phyloP scores from a whole-genome alignment of 2,888 invertebrate species.

The Orchesellides sinensis region DNA sequence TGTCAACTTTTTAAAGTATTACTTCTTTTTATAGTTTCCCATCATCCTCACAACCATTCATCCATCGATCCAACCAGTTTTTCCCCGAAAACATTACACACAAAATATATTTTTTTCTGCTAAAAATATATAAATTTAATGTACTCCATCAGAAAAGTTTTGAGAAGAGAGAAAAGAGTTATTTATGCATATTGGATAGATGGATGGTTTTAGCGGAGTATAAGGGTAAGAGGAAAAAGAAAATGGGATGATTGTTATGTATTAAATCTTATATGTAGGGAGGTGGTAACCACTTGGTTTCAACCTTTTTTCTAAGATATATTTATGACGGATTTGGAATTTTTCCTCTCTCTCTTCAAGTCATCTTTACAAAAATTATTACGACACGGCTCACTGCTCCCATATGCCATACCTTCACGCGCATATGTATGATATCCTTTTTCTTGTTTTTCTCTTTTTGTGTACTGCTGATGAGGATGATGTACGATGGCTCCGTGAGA shows the following conservation, averaged over 20 bases:
- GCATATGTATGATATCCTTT: neutral
- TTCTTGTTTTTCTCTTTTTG: neutral
- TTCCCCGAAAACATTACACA: slow-evolving; percentile 7
- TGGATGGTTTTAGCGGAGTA: slow-evolving; percentile 19
- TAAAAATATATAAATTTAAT: slow-evolving; percentile 25
- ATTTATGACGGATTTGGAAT: slow-evolving; percentile 68
- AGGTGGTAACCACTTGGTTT: slow-evolving; percentile 60
- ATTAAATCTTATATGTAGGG: slow-evolving; percentile 62
- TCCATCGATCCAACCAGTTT: slow-evolving; percentile 46
- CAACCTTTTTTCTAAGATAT: slow-evolving; percentile 58
- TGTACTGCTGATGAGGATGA: slow-evolving; percentile 39
- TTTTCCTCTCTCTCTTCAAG: slow-evolving; percentile 54
- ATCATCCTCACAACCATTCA: slow-evolving; percentile 11
- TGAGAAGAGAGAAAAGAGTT: slow-evolving; percentile 60
- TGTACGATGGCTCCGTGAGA: slow-evolving; percentile 68
- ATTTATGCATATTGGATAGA: slow-evolving; percentile 65
- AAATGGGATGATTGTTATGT: slow-evolving; percentile 32
- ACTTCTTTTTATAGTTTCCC: neutral
- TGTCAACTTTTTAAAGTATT: slow-evolving; percentile 27
- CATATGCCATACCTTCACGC: slow-evolving; percentile 63
- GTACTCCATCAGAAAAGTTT: slow-evolving; percentile 41
- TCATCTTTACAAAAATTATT: slow-evolving; percentile 65
- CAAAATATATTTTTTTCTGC: slow-evolving; percentile 2
- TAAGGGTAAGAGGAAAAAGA: slow-evolving; percentile 23
- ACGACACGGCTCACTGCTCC: slow-evolving; percentile 68